A percentile compares a stretch with the other conserved stretches of the same genome.
Conservation (phyloP, 2,888 invertebrate genomes). For the Tanypteryx hageni region DNA sequence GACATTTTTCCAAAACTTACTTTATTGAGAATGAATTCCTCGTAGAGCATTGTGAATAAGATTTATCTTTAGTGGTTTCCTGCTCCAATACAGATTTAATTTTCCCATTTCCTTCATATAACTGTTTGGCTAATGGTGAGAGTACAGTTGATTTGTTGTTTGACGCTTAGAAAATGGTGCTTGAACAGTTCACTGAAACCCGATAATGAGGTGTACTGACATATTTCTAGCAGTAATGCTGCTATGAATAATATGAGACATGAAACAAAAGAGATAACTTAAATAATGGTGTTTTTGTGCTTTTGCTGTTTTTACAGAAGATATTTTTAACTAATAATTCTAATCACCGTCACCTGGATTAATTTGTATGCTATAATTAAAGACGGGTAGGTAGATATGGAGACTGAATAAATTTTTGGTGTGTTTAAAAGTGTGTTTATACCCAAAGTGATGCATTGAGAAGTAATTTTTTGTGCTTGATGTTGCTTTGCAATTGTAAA, state of each 20-base stretch:
- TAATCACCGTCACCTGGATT: not conserved
- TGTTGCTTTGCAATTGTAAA: not conserved
- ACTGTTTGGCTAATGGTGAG: not conserved
- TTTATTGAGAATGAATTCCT: not conserved
- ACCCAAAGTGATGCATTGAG: not conserved
- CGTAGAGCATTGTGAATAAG: not conserved
- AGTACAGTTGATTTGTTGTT: not conserved
- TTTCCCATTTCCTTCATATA: not conserved
- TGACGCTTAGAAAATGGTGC: conserved; percentile 9
- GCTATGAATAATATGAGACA: not conserved
- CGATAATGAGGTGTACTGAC: not conserved
- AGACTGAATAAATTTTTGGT: not conserved
- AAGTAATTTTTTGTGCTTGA: not conserved
- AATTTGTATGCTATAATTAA: too few species aligned
- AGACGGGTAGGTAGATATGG: not conserved
- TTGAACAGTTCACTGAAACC: conserved; percentile 2
- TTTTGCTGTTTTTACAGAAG: not conserved
- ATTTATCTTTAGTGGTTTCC: not conserved
- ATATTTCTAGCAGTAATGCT: not conserved
- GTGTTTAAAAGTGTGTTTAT: not conserved
- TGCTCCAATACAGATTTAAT: not conserved
- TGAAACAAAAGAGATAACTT: not conserved
- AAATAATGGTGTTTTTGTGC: not conserved
- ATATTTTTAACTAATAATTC: not conserved
- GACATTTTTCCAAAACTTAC: conserved; percentile 6